Conservation (phyloP, 2,113 vertebrate genomes). For the Acrocephalus arundinaceus region DNA sequence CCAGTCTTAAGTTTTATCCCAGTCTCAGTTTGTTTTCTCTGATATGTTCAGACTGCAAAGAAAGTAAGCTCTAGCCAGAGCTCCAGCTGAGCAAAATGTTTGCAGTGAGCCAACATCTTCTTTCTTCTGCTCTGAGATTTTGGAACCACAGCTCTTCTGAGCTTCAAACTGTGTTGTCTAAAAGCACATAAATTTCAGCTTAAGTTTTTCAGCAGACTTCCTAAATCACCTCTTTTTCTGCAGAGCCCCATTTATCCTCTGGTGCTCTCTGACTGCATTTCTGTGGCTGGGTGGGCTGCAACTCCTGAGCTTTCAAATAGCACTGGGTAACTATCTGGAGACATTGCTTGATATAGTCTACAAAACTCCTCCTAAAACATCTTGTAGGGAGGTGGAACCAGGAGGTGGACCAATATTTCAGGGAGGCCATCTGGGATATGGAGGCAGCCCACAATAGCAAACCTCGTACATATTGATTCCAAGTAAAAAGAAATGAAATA, state of each 20-base stretch:
- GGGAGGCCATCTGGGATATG: constrained; percentile 5
- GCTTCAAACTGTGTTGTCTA: neutral
- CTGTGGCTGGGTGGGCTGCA: neutral
- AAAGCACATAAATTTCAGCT: neutral
- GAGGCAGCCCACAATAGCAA: neutral
- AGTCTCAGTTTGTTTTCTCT: neutral
- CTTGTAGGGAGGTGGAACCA: constrained; percentile 31
- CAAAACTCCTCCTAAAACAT: neutral
- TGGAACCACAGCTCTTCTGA: neutral
- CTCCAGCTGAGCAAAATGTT: neutral
- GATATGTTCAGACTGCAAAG: neutral
- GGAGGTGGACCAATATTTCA: neutral
- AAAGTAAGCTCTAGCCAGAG: neutral
- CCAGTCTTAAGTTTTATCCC: neutral
- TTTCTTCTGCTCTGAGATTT: neutral
- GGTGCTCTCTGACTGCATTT: neutral
- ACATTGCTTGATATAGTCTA: neutral
- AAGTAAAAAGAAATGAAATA: neutral
- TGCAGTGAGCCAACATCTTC: neutral
- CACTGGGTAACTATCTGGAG: neutral
- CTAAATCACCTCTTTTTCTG: neutral
- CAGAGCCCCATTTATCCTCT: neutral
- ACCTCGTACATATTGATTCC: neutral
- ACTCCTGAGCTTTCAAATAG: neutral
- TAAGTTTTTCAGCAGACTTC: constrained; percentile 10